A percentile compares a stretch with the other conserved stretches of the same genome.
Conservation (phyloP, 2,797 vertebrate genomes). For the Megaceryle alcyon region DNA sequence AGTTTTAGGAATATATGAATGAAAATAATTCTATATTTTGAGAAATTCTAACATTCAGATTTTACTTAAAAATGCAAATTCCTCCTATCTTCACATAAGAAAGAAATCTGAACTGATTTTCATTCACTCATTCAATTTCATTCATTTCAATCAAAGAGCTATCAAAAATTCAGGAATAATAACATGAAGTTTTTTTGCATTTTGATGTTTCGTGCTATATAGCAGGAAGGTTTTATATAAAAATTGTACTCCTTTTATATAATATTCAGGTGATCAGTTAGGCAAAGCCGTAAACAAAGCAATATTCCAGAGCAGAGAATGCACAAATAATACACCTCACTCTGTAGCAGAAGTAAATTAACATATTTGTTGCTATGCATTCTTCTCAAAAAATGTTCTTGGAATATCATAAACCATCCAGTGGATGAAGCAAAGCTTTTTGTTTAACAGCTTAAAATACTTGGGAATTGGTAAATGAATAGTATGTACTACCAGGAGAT, state of each 20-base stretch:
- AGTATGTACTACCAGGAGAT: constrained; percentile 56
- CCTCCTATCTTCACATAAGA: not conserved
- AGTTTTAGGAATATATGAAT: not conserved
- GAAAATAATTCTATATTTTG: not conserved
- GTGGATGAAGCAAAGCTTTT: not conserved
- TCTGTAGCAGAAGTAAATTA: not conserved
- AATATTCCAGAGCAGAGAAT: not conserved
- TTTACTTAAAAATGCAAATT: not conserved
- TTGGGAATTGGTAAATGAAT: constrained; percentile 29
- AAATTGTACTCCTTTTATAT: not conserved
- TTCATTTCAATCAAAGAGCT: not conserved
- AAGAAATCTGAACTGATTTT: not conserved
- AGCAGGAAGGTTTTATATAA: not conserved
- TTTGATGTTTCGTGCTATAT: not conserved
- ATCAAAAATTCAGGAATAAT: not conserved
- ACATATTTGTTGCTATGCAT: not conserved
- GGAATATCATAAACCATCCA: not conserved
- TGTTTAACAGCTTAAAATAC: not conserved
- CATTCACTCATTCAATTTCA: not conserved
- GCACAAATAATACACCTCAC: not conserved
- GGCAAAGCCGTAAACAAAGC: not conserved
- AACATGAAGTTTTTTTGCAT: not conserved
- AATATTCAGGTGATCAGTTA: not conserved
- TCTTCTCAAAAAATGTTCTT: not conserved
- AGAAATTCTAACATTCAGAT: not conserved